Percentiles rank a stretch among this genome's conserved stretches.
Conservation (phyloP, 2,113 vertebrate genomes). For the Donacobius atricapilla region DNA sequence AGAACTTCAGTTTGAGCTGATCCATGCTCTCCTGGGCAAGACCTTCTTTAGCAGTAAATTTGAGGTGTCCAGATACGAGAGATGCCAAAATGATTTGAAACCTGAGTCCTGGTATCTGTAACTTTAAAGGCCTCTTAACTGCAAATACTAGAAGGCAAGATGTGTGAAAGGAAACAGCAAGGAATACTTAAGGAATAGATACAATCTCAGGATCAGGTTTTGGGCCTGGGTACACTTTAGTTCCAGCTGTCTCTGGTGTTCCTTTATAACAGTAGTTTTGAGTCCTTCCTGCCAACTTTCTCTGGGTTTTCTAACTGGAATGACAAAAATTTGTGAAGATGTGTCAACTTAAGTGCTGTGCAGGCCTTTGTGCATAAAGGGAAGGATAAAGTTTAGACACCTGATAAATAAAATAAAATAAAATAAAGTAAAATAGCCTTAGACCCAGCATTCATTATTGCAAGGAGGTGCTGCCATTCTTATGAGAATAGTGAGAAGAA, state of each 20-base stretch:
- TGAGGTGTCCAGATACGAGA: not conserved
- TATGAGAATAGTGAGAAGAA: not conserved
- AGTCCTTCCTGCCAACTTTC: not conserved
- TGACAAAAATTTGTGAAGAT: not conserved
- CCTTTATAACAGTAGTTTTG: not conserved
- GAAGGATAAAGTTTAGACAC: not conserved
- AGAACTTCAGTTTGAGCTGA: not conserved
- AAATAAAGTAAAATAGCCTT: too few relatives aligned
- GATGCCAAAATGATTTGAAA: not conserved
- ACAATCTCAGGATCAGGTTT: not conserved
- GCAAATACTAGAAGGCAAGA: not conserved
- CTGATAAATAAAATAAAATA: not conserved
- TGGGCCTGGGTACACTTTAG: not conserved
- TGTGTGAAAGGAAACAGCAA: not conserved
- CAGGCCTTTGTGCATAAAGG: not conserved
- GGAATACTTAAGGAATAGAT: not conserved
- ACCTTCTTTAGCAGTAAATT: not conserved
- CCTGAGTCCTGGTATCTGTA: not conserved
- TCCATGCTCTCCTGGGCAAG: not conserved
- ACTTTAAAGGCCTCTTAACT: not conserved
- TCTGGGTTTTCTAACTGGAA: not conserved
- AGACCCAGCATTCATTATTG: not conserved
- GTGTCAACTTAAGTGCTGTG: not conserved
- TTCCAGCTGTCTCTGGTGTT: not conserved
- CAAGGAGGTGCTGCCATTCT: not conserved